Evolutionary conservation across 2,888 invertebrate species (phyloP), one percentile per base, ranked within the genome.

Genomic region (Ormyrus thymus): DNA sequence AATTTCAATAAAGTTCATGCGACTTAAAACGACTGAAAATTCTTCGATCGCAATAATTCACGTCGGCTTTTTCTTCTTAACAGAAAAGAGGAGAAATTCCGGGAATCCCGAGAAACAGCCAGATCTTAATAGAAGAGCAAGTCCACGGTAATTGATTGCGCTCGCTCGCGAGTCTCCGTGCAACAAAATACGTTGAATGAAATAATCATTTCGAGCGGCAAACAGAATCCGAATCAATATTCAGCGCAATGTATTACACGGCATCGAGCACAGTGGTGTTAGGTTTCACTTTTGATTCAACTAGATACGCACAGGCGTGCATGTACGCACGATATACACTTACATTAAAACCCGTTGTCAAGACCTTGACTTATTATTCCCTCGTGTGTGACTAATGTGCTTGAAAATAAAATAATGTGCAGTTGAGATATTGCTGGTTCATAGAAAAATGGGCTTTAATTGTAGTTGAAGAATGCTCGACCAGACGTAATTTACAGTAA

Each of bases 351-450:
- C 55, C 48, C 55, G 64, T 55, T 73, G 53, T 46, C 45, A 48
- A 62, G 62, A 64, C 71, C 71, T 72, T 72, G 72, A 13, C n/a
- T 45, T 53, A 72, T 62, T 72, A 62, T 72, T 72, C 55, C 61
- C 53, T 62, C 72, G 43, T 61, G 59, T 71, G 61, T 71, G 71
- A 71, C 71, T 71, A 71, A 71, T 29, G 71, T 29, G 50, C 51
- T 71, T 50, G 61, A 51, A 61, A 71, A 71, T 43, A 59, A 59
- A 71, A 61, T 29, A 29, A 29, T 4, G 3, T 29, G 29, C 29
- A 61, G 51, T 51, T 43, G 61, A 51, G 51, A 48, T 64, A 29
- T 10, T 0, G 29, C 29, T 0, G 29, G 29, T 58, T 29, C 6
- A 8, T 7, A 58, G 29, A 5, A 10, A 10, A 58, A 58, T 15